These are phyloP conservation scores for Scaptomyza caliginosa DNA, from an alignment of 2,888 invertebrate genomes.

Conservation along the genomic window DNA sequence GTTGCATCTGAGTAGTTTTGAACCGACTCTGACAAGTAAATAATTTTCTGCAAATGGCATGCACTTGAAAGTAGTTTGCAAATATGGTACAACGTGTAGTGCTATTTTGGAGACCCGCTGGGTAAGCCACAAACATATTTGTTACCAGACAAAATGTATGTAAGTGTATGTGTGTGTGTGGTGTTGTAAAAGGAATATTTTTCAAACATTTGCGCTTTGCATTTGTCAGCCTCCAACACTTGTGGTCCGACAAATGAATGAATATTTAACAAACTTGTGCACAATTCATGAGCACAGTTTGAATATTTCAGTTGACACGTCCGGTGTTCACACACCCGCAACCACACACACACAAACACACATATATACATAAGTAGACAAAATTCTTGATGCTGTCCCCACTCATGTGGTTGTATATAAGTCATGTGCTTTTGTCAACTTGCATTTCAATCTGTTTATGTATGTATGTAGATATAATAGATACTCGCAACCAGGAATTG, in stretches of 20 bases:
- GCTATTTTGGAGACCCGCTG: background rate
- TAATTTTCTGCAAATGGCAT: background rate
- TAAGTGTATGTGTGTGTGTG: background rate
- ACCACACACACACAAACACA: slow-evolving; percentile 10
- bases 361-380: slow-evolving; percentile 3
- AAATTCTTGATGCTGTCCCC: slow-evolving; percentile 9
- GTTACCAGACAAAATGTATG: slow-evolving; percentile 1
- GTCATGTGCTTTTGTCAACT: slow-evolving; percentile 1
- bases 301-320: slow-evolving; percentile 59
- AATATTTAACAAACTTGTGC: slow-evolving; percentile 73
- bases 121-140: background rate
- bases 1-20: background rate
- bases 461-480: background rate
- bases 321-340: slow-evolving; percentile 2
- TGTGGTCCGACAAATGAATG: slow-evolving; percentile 67
- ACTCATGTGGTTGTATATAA: background rate
- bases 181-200: slow-evolving; percentile 13
- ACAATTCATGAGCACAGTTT: slow-evolving; percentile 60
- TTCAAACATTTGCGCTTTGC: slow-evolving; percentile 24
- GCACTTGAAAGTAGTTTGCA: background rate
- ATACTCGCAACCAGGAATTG: background rate
- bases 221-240: slow-evolving; percentile 42
- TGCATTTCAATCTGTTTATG: background rate
- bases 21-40: background rate
- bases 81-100: background rate